Evolutionary conservation across 2,797 vertebrate species (phyloP).

Genomic region (Oceanodroma leucorhoa): DNA sequence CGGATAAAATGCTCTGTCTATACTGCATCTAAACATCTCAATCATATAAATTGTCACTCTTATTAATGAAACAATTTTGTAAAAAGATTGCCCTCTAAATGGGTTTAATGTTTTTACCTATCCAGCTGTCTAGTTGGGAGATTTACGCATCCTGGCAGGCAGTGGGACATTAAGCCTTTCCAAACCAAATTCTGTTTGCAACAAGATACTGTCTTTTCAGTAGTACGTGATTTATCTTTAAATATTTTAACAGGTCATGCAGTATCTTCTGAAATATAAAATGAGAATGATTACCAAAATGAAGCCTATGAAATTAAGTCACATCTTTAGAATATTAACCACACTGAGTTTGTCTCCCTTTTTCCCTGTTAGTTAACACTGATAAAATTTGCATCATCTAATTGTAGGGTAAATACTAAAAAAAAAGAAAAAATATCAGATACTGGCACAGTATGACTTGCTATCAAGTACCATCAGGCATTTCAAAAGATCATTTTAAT

Average conservation of each 20-base stretch:
- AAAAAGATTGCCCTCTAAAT: slow-evolving; percentile 73
- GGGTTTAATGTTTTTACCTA: slow-evolving; percentile 66
- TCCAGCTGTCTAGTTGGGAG: slow-evolving; percentile 62
- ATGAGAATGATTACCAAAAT: slow-evolving; percentile 55
- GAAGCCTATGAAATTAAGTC: slow-evolving; percentile 66
- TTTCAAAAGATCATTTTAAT: neutral
- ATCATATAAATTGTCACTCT: slow-evolving; percentile 74
- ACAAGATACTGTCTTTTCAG: slow-evolving; percentile 66
- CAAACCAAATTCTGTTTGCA: slow-evolving; percentile 66
- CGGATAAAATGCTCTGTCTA: slow-evolving; percentile 60
- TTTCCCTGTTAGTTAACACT: slow-evolving; percentile 24
- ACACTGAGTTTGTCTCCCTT: slow-evolving; percentile 23
- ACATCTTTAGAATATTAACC: slow-evolving; percentile 66
- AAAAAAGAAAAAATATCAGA: neutral
- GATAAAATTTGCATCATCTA: slow-evolving; percentile 55
- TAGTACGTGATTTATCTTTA: slow-evolving; percentile 71
- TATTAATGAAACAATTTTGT: slow-evolving; percentile 76
- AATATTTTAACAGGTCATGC: slow-evolving; percentile 64
- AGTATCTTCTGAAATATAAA: slow-evolving; percentile 70
- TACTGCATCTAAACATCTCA: slow-evolving; percentile 66
- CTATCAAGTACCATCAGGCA: neutral
- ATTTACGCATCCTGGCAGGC: slow-evolving; percentile 60
- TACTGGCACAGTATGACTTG: neutral
- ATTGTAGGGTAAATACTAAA: slow-evolving; percentile 42
- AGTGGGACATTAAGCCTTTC: slow-evolving; percentile 55